phyloP scores from a whole-genome alignment of 2,888 invertebrate genomes.

The Himalopsyche tibetana region DNA sequence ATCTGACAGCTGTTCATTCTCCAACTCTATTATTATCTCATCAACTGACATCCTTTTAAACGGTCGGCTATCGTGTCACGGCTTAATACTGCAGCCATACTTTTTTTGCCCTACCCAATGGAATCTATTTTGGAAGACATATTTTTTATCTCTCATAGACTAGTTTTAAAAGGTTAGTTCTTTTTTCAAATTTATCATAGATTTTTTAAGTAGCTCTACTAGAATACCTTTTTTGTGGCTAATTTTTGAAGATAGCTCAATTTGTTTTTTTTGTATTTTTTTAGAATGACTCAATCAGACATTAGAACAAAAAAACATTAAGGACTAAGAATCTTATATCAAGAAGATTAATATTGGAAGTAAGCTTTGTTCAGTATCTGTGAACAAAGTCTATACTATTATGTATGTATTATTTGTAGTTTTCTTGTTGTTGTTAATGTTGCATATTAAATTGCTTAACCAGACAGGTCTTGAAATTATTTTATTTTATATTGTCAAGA shows the following conservation, averaged over 20 bases:
- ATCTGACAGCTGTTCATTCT: constrained; percentile 57
- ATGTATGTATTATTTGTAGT: too few relatives aligned
- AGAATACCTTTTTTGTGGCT: constrained; percentile 4
- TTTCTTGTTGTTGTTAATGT: too few relatives aligned
- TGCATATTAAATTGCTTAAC: too few relatives aligned
- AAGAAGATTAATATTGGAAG: too few relatives aligned
- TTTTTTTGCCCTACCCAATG: constrained; percentile 39
- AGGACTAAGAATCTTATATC: background rate
- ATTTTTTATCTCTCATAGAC: constrained; percentile 21
- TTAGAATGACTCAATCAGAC: background rate
- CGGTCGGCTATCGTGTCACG: constrained; percentile 43
- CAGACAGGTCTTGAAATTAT: too few relatives aligned
- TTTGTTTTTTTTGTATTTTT: background rate
- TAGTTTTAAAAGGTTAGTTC: constrained; percentile 13
- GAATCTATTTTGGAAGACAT: background rate
- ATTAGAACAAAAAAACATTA: background rate
- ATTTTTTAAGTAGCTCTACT: constrained; percentile 2
- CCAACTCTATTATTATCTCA: constrained; percentile 59
- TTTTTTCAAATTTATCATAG: constrained; percentile 5
- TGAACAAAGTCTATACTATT: too few relatives aligned
- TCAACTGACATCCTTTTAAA: constrained; percentile 59
- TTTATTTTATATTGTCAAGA: too few relatives aligned
- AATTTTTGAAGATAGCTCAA: constrained; percentile 2
- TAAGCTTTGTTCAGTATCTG: too few relatives aligned
- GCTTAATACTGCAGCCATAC: constrained; percentile 44